A percentile compares a stretch with the other conserved stretches of the same genome.
phyloP scores from a whole-genome alignment of 2,113 vertebrate species.

The Dicentrarchus labrax region DNA sequence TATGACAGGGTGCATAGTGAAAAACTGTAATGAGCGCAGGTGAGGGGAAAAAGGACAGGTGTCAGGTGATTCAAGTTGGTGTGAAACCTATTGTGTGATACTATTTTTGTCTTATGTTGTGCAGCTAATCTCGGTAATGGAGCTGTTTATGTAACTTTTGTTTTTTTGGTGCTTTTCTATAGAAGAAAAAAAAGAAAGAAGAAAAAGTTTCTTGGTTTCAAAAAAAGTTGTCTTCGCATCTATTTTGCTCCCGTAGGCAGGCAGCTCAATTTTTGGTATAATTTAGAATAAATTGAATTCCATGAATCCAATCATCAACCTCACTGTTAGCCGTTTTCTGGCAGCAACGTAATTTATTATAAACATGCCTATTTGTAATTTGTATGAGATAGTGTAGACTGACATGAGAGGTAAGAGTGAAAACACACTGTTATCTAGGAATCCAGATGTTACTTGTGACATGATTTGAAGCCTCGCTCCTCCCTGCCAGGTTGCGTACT shows the following conservation, averaged over 20 bases:
- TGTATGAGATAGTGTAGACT: background rate
- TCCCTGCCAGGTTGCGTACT: background rate
- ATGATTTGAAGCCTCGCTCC: conserved; percentile 4
- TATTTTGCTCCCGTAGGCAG: background rate
- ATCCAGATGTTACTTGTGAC: conserved; percentile 43
- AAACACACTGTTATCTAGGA: background rate
- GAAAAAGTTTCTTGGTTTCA: background rate
- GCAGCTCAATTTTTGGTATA: background rate
- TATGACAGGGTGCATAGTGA: conserved; percentile 1
- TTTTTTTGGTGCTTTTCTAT: background rate
- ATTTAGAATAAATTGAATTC: conserved; percentile 19
- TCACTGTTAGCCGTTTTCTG: background rate
- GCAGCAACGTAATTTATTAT: background rate
- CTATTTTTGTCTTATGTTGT: background rate
- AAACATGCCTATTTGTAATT: background rate
- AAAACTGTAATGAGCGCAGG: conserved; percentile 40
- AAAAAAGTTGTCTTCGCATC: background rate
- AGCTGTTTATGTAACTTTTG: background rate
- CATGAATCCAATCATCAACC: conserved; percentile 25
- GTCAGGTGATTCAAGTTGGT: background rate
- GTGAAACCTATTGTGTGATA: background rate
- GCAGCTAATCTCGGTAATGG: background rate
- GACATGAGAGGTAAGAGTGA: background rate
- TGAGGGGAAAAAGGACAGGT: conserved; percentile 19
- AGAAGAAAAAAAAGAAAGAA: too few species aligned